Conservation (phyloP, 2,888 invertebrate genomes). For the Drosophila longiperda region DNA sequence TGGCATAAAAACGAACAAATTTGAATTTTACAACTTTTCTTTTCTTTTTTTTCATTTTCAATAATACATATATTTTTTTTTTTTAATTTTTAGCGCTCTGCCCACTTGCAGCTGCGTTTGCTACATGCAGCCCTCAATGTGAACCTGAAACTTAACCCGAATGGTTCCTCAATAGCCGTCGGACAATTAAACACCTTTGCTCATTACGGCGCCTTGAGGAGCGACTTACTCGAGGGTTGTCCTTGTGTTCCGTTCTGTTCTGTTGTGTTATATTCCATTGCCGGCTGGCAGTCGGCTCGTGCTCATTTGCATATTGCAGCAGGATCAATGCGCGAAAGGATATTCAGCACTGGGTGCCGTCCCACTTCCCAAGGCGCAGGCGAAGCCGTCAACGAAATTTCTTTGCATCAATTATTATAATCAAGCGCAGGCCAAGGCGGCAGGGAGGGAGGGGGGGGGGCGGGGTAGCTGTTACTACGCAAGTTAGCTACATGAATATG, state of each 20-base stretch:
- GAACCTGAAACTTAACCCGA: conserved; percentile 27
- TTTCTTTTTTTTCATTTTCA: background rate
- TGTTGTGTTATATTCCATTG: conserved; percentile 7
- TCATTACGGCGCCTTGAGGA: conserved; percentile 59
- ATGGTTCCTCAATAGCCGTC: conserved; percentile 33
- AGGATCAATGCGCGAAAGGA: conserved; percentile 42
- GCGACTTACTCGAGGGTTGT: conserved; percentile 43
- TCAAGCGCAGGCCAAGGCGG: conserved; percentile 38
- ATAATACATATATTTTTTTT: no score
- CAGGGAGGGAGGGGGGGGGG: background rate
- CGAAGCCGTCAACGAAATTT: conserved; percentile 35
- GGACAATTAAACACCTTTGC: conserved; percentile 78
- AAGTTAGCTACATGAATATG: background rate
- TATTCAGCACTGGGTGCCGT: conserved; percentile 53
- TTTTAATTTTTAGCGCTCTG: conserved; percentile 5
- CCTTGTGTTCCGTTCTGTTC: conserved; percentile 5
- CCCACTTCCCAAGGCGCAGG: conserved; percentile 50
- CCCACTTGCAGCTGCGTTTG: conserved; percentile 42
- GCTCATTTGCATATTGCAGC: conserved; percentile 75
- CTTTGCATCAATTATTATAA: conserved; percentile 69
- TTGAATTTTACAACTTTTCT: background rate
- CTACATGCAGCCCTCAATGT: conserved; percentile 15
- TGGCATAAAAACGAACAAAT: background rate
- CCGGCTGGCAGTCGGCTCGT: conserved; percentile 43
- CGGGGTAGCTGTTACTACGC: background rate